These are phyloP conservation scores for Eledona agricola DNA, from an alignment of 2,888 invertebrate species.

Conservation along the genomic window DNA sequence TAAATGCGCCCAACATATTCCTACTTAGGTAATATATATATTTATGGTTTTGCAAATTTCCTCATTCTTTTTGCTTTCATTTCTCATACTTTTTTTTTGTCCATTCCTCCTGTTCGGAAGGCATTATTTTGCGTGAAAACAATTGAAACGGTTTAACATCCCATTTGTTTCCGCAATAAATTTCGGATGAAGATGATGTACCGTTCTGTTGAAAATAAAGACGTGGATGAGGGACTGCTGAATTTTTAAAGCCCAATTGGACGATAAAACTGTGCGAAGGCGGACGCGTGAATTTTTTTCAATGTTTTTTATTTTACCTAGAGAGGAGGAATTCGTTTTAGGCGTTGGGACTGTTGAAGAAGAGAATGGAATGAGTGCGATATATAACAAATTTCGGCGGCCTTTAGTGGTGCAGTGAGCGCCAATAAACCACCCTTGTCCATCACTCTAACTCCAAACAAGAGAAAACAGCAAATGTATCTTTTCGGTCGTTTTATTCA, in stretches of 20 bases:
- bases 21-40: too few relatives aligned
- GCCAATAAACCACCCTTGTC: constrained; percentile 17
- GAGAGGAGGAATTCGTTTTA: neutral
- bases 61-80: too few relatives aligned
- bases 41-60: too few relatives aligned
- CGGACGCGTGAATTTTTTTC: constrained; percentile 1
- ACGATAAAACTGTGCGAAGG: constrained; percentile 1
- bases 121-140: too few relatives aligned
- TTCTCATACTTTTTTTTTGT: too few relatives aligned
- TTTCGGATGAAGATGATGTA: constrained; percentile 21
- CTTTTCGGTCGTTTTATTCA: too few relatives aligned
- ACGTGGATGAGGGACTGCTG: constrained; percentile 10
- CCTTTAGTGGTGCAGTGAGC: constrained; percentile 2
- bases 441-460: constrained; percentile 12
- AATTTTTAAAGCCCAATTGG: constrained; percentile 14
- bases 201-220: constrained; percentile 5
- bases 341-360: neutral
- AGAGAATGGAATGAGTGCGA: neutral
- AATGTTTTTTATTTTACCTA: neutral
- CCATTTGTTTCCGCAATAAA: constrained; percentile 25
- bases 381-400: constrained; percentile 17
- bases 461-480: too few relatives aligned
- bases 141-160: constrained; percentile 14
- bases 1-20: too few relatives aligned
- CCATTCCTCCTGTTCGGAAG: too few relatives aligned